Evolutionary conservation across 2,113 vertebrate species (phyloP).

Genomic region (Bujurquina vittata): DNA sequence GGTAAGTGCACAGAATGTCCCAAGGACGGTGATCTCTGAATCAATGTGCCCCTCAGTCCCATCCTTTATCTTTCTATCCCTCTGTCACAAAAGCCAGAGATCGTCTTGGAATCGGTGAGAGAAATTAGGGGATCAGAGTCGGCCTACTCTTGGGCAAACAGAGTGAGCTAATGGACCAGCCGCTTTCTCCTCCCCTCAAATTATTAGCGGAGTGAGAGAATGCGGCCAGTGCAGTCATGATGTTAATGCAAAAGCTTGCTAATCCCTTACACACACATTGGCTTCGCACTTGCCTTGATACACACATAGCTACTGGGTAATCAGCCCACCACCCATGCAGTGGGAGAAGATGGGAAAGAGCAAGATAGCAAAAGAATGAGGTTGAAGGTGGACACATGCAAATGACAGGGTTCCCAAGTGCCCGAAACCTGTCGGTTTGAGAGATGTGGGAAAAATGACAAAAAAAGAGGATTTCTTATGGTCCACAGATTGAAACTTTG

Average conservation of each 20-base stretch:
- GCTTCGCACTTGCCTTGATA: conserved; percentile 88
- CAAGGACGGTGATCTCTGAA: conserved; percentile 79
- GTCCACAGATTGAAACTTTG: neutral
- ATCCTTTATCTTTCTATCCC: conserved; percentile 68
- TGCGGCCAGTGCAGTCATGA: conserved; percentile 87
- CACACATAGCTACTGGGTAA: conserved; percentile 86
- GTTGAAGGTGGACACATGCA: conserved; percentile 48
- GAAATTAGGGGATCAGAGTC: conserved; percentile 91
- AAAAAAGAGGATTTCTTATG: neutral
- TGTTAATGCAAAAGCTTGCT: conserved; percentile 88
- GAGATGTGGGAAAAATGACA: neutral
- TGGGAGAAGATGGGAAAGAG: conserved; percentile 39
- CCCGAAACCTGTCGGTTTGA: neutral
- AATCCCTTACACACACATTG: conserved; percentile 92
- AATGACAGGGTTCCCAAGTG: conserved; percentile 2
- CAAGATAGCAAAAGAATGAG: conserved; percentile 69
- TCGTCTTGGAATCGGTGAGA: conserved; percentile 81
- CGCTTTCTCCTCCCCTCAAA: conserved; percentile 93
- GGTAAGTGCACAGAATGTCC: conserved; percentile 86
- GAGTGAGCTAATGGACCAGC: conserved; percentile 88
- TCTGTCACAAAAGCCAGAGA: conserved; percentile 84
- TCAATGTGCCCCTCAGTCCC: conserved; percentile 80
- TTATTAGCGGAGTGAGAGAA: conserved; percentile 88
- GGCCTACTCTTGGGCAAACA: conserved; percentile 93
- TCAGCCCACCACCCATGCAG: conserved; percentile 95